Conservation (phyloP, 2,888 invertebrate species). For the Hecatera dysodea region DNA sequence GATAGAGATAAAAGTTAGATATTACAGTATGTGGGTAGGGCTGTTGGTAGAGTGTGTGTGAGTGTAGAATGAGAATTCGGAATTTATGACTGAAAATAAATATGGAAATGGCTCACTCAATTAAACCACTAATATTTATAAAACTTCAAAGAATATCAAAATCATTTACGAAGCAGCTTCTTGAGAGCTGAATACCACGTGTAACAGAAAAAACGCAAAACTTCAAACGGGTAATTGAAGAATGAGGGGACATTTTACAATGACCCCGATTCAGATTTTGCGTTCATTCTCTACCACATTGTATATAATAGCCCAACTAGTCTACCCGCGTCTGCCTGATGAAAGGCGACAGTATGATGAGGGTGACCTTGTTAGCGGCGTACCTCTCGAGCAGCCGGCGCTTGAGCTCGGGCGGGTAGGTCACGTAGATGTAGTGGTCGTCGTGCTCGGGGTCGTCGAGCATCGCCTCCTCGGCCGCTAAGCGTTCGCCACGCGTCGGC, state of each 20-base stretch:
- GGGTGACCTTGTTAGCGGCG: conserved; percentile 82
- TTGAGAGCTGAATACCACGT: not conserved
- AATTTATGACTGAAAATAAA: not conserved
- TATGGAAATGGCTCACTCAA: conserved; percentile 1
- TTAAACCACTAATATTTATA: not conserved
- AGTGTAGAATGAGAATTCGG: not conserved
- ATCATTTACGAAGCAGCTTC: not conserved
- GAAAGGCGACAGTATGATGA: conserved; percentile 83
- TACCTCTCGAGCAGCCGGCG: conserved; percentile 95
- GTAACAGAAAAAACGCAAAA: not conserved
- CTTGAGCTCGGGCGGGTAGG: conserved; percentile 96
- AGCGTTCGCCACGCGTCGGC: conserved; percentile 90
- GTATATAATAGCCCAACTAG: conserved; percentile 21
- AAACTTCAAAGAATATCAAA: not conserved
- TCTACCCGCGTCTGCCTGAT: conserved; percentile 84
- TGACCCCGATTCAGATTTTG: not conserved
- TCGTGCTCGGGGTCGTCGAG: conserved; percentile 90
- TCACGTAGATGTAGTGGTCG: conserved; percentile 96
- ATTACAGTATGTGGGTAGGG: not conserved
- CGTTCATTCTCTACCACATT: not conserved
- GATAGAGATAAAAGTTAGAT: conserved; percentile 7
- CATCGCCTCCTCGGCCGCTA: conserved; percentile 82
- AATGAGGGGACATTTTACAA: too few relatives aligned
- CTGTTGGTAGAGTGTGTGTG: too few relatives aligned
- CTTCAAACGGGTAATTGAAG: too few relatives aligned